Conservation (phyloP, 2,797 vertebrate species). For the Phoeniculus purpureus region DNA sequence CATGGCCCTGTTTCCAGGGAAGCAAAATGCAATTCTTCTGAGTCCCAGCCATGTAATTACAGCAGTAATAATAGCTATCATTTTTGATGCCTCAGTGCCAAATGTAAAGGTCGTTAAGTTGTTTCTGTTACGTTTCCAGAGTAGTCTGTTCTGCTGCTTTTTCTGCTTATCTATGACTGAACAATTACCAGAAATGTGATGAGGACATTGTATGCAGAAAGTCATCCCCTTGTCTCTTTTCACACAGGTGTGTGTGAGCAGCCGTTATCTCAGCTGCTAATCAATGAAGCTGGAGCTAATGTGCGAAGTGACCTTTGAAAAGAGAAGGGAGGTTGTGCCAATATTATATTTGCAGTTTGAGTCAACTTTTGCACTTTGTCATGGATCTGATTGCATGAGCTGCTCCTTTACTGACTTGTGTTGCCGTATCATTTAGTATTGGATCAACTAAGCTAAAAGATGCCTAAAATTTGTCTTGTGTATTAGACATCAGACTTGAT, state of each 20-base stretch:
- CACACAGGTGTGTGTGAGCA: neutral
- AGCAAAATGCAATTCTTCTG: neutral
- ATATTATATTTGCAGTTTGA: neutral
- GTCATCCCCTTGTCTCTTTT: neutral
- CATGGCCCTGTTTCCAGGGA: neutral
- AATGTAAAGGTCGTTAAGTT: neutral
- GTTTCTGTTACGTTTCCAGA: slow-evolving; percentile 1
- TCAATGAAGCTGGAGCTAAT: slow-evolving; percentile 3
- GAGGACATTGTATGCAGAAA: slow-evolving; percentile 9
- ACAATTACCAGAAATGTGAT: slow-evolving; percentile 9
- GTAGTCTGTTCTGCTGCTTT: neutral
- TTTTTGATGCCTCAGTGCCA: slow-evolving; percentile 14
- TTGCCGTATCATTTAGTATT: neutral
- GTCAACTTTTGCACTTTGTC: slow-evolving; percentile 8
- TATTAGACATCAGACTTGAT: neutral
- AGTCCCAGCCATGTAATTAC: neutral
- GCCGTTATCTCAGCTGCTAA: slow-evolving; percentile 20
- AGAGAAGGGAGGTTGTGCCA: neutral
- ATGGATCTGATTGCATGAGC: neutral
- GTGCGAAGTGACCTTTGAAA: neutral
- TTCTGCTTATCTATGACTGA: neutral
- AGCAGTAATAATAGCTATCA: slow-evolving; percentile 21
- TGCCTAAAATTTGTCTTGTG: neutral
- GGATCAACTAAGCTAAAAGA: neutral
- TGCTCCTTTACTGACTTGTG: neutral